Evolutionary conservation across 64 coral and sea anemone genomes (phyloP), one percentile per base, ranked within the genome.

Genomic region (Pocillopora damicornis): DNA sequence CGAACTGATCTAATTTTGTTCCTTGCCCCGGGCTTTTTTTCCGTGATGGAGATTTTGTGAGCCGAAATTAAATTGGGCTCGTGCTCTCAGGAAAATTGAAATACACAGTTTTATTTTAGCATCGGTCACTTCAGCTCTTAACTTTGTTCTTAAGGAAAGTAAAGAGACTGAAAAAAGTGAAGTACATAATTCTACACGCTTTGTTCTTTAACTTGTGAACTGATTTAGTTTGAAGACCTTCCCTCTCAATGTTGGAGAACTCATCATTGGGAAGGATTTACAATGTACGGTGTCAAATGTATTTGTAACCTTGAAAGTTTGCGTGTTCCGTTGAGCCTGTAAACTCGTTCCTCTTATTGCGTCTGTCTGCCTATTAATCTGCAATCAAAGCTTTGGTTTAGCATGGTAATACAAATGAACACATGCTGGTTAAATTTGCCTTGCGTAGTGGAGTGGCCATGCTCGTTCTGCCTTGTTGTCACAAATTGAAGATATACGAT

Each of bases 241-340:
- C 64, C 37, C 22, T 85, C 72, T 26, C 12, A 14, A 72, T 85
- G 15, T 37, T 72, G 81, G 81, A 85, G 3, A 85, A 73, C 81
- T 72, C 64, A 72, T 85, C 81, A 68, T 73, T 68, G 58, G 37
- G 56, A 7, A 51, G 42, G 63, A 85, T 72, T 83, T 85, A 85
- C 65, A 85, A 63, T 58, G 71, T 72, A 72, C 72, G 81, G 69
- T 85, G 81, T 73, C 81, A 85, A 73, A 72, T 85, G 81, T 57
- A 37, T 58, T 73, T 68, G 63, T 73, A 73, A n/a, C 37, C 57
- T 18, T 72, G 62, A 72, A 85, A 56, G 20, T 85, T 73, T 6
- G 81, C 38, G 36, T 36, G 22, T 58, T 85, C 13, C 20, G 35
- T 73, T 72, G 25, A 58, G 65, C 81, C 38, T 73, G 36, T 81